Evolutionary conservation across 2,797 vertebrate species (phyloP), one percentile per base, ranked within the genome.

Genomic region (Bradypodion ventrale): DNA sequence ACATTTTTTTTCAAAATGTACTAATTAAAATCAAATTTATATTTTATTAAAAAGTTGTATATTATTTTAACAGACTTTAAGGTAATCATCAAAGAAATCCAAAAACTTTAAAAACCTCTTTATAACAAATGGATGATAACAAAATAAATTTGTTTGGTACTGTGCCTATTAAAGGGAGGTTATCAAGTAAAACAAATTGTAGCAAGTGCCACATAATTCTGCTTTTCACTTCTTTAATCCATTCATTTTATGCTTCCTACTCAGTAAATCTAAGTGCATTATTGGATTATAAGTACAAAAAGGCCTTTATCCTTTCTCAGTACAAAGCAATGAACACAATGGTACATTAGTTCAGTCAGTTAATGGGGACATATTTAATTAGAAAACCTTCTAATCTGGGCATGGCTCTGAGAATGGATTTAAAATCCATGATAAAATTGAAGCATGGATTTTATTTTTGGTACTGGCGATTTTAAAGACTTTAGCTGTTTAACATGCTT

Each of bases 201-300:
- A 77, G 37, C 70, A 82, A 85, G n/a, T 70, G 74, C 15, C 35
- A 46, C 27, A 52, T 85, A 84, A 85, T 80, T 88, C 66, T 85
- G 13, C 85, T 76, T 82, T 84, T 83, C 66, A 83, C 56, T 77
- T 59, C 52, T 76, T 75, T 85, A 76, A 85, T 81, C 86, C 85
- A 75, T 84, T 88, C 83, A 88, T 92, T 82, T 87, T 37, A 87
- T 90, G 81, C 89, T 73, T 60, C 42, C 70, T 63, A 40, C 85
- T 7, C 13, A 16, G 37, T 87, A 80, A 85, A 86, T 91, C 86
- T 81, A 16, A 15, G 78, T 76, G 73, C 42, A 29, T 77, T 82
- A 80, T 69, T 90, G 90, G 83, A 89, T 93, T 91, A 88, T 65
- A 66, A 79, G 60, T 42, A 73, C 44, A 83, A 80, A 7, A 16